Conservation (phyloP, 2,888 invertebrate species). For the Xestobium rufovillosum region DNA sequence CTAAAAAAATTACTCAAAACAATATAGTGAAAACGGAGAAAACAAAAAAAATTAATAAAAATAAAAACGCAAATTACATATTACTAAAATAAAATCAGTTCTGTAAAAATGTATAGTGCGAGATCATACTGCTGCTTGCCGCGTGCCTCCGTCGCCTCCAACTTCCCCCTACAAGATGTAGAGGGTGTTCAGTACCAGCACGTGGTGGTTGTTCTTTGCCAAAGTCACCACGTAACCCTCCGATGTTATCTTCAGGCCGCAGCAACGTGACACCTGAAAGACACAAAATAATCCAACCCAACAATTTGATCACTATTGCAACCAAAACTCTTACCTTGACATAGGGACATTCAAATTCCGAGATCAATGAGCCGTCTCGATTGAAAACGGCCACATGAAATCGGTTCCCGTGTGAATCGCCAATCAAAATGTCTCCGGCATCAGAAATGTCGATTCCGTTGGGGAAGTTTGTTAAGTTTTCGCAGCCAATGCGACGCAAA, state of each 20-base stretch:
- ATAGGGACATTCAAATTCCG: constrained; percentile 95
- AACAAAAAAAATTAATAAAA: constrained; percentile 10
- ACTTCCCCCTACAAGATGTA: constrained; percentile 90
- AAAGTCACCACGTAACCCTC: constrained; percentile 94
- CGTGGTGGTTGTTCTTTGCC: constrained; percentile 98
- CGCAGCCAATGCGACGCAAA: constrained; percentile 88
- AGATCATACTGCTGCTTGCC: constrained; percentile 44
- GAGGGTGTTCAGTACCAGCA: constrained; percentile 89
- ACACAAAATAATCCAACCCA: constrained; percentile 16
- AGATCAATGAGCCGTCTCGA: constrained; percentile 75
- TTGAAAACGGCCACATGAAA: constrained; percentile 96
- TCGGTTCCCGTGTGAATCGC: constrained; percentile 95
- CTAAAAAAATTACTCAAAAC: constrained; percentile 26
- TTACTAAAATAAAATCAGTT: constrained; percentile 40
- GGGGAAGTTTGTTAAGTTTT: constrained; percentile 93
- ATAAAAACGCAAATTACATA: constrained; percentile 26
- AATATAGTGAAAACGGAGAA: constrained; percentile 29
- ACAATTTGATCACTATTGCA: no score
- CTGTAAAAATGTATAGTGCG: constrained; percentile 41
- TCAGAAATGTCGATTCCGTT: constrained; percentile 98
- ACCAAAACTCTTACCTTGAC: constrained; percentile 67
- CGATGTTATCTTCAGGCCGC: constrained; percentile 93
- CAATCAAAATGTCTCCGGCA: constrained; percentile 92
- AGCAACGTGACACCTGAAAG: constrained; percentile 94
- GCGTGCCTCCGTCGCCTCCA: no score